Conservation (phyloP, 92 coral and sea anemone genomes). For the Palythoa caribaeorum region DNA sequence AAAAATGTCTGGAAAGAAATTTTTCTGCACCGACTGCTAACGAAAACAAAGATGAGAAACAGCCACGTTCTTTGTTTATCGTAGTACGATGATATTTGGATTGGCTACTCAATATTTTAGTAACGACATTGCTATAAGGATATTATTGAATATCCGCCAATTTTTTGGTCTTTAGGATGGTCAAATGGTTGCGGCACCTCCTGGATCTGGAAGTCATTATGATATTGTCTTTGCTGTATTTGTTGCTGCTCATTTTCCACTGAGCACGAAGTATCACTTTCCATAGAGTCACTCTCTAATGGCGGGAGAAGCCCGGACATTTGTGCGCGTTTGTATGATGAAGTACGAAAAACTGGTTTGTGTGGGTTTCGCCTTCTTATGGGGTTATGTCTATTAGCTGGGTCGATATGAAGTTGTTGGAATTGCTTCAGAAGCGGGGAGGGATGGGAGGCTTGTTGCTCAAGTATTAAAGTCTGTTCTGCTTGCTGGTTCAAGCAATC, state of each 20-base stretch:
- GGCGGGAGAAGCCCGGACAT: slow-evolving; percentile 87
- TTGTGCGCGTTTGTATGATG: slow-evolving; percentile 90
- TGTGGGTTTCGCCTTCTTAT: slow-evolving; percentile 89
- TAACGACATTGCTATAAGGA: slow-evolving; percentile 26
- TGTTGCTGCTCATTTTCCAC: slow-evolving; percentile 30
- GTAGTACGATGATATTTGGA: neutral
- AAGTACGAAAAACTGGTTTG: slow-evolving; percentile 87
- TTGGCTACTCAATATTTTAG: neutral
- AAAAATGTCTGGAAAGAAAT: neutral
- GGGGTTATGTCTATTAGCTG: slow-evolving; percentile 72
- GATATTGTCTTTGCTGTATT: slow-evolving; percentile 19
- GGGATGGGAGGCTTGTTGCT: slow-evolving; percentile 66
- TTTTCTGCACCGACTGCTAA: neutral
- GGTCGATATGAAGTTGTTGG: slow-evolving; percentile 85
- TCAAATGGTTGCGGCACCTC: slow-evolving; percentile 23
- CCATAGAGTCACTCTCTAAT: slow-evolving; percentile 65
- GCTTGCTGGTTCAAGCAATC: slow-evolving; percentile 63
- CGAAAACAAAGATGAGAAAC: neutral
- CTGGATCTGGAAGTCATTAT: slow-evolving; percentile 22
- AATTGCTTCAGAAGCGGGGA: slow-evolving; percentile 77
- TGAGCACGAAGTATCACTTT: slow-evolving; percentile 2
- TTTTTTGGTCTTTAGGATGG: slow-evolving; percentile 37
- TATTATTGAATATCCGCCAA: slow-evolving; percentile 43
- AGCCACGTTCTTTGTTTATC: neutral
- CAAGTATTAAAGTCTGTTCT: slow-evolving; percentile 52